A percentile compares a stretch with the other conserved stretches of the same genome.
phyloP scores from a whole-genome alignment of 2,888 invertebrate species.

The Neria commutata region DNA sequence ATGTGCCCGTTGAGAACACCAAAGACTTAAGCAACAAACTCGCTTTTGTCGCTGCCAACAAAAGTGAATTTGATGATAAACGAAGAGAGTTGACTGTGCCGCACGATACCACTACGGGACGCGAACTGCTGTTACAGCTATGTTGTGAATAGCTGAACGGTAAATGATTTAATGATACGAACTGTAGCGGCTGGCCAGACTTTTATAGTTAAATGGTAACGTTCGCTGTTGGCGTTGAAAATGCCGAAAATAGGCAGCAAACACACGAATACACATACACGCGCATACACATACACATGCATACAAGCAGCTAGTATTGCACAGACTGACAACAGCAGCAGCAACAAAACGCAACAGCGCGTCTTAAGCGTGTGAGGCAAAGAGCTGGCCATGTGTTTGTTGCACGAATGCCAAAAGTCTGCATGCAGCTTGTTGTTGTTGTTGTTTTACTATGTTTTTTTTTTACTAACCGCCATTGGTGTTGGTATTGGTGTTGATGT shows the following conservation, averaged over 20 bases:
- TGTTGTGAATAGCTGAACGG: slow-evolving; percentile 53
- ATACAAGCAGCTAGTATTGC: background rate
- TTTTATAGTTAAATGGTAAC: slow-evolving; percentile 57
- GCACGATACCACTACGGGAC: slow-evolving; percentile 37
- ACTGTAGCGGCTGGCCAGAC: slow-evolving; percentile 52
- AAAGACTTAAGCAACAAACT: slow-evolving; percentile 44
- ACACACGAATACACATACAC: too few relatives aligned
- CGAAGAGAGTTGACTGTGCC: slow-evolving; percentile 25
- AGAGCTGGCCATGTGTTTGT: background rate
- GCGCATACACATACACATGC: background rate
- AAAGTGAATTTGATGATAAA: slow-evolving; percentile 23
- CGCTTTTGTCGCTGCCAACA: slow-evolving; percentile 29
- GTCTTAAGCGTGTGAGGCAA: too few relatives aligned
- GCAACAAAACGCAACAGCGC: background rate
- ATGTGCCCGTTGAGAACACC: slow-evolving; percentile 24
- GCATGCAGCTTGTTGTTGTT: background rate
- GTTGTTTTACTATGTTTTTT: background rate
- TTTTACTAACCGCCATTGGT: background rate
- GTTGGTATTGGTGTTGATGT: slow-evolving; percentile 13
- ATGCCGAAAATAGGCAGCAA: slow-evolving; percentile 7
- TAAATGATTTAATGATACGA: slow-evolving; percentile 62
- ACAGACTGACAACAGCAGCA: background rate
- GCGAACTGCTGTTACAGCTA: slow-evolving; percentile 33
- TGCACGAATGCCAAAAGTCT: slow-evolving; percentile 7
- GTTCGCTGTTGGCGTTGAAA: slow-evolving; percentile 4